Conservation (phyloP, 2,797 vertebrate genomes). For the Propithecus perrieri region DNA sequence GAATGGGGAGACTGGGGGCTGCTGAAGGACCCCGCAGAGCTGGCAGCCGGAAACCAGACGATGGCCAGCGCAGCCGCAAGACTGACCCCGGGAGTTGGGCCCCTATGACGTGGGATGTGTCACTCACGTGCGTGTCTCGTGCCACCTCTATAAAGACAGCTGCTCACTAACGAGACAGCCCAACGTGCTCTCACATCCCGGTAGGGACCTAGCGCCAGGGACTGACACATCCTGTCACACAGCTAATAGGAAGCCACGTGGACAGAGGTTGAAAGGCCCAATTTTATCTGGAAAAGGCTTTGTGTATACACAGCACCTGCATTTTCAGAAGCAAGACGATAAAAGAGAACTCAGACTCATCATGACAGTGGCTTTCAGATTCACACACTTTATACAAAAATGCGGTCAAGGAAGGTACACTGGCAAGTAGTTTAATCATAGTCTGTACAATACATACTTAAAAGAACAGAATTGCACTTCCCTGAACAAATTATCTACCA, state of each 20-base stretch:
- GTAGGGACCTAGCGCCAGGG: not conserved
- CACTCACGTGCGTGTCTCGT: fast-evolving
- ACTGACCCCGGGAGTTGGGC: fast-evolving
- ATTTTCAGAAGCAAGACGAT: not conserved
- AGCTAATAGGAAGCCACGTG: fast-evolving
- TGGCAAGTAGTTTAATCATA: not conserved
- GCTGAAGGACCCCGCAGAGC: not conserved
- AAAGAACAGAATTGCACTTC: not conserved
- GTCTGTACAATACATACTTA: not conserved
- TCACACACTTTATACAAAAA: not conserved
- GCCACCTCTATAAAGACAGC: fast-evolving
- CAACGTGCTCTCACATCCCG: not conserved
- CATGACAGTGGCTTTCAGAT: too few species aligned
- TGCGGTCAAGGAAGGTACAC: too few species aligned
- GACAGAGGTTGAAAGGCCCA: not conserved
- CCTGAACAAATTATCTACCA: not conserved
- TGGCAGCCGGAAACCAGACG: not conserved
- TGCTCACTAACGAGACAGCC: fast-evolving
- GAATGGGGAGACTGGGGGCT: not conserved
- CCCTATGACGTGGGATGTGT: fast-evolving
- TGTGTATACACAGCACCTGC: fast-evolving
- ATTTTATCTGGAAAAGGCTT: not conserved
- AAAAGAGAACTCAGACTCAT: not conserved
- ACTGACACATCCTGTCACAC: too few species aligned
- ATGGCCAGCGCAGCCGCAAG: fast-evolving